Evolutionary conservation across 2,888 invertebrate genomes (phyloP).

Genomic region (Dinocampus coccinellae): DNA sequence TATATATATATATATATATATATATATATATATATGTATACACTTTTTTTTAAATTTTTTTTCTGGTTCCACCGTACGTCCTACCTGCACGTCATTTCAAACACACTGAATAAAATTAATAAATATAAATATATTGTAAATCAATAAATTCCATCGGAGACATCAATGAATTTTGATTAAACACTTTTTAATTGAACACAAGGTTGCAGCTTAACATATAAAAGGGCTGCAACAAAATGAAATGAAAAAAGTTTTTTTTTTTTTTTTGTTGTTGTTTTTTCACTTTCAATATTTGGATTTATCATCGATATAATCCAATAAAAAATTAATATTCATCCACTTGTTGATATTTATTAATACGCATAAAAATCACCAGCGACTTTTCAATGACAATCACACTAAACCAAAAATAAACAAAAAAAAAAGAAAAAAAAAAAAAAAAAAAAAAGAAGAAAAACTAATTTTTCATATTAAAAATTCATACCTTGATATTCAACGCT

Average conservation of each 20-base stretch:
- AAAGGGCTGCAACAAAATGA: constrained; percentile 64
- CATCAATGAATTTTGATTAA: constrained; percentile 23
- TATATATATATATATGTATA: too few species aligned
- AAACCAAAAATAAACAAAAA: neutral
- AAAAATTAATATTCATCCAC: neutral
- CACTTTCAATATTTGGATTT: too few species aligned
- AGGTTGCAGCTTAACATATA: constrained; percentile 66
- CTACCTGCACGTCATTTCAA: neutral
- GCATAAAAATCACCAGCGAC: neutral
- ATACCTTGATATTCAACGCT: neutral
- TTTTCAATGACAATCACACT: neutral
- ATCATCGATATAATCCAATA: neutral
- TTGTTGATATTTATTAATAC: neutral
- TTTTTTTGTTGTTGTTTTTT: neutral
- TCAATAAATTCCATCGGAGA: constrained; percentile 10
- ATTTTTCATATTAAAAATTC: neutral
- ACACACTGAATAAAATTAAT: neutral
- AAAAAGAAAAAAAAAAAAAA: neutral
- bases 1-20: too few species aligned
- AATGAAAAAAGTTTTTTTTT: neutral
- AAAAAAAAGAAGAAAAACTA: too few species aligned
- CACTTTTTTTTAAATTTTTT: too few species aligned
- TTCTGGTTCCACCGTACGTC: neutral
- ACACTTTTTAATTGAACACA: constrained; percentile 58
- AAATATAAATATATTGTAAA: neutral